Conservation (phyloP, 1,140 invertebrate genomes). For the Polypedilum vanderplanki region DNA sequence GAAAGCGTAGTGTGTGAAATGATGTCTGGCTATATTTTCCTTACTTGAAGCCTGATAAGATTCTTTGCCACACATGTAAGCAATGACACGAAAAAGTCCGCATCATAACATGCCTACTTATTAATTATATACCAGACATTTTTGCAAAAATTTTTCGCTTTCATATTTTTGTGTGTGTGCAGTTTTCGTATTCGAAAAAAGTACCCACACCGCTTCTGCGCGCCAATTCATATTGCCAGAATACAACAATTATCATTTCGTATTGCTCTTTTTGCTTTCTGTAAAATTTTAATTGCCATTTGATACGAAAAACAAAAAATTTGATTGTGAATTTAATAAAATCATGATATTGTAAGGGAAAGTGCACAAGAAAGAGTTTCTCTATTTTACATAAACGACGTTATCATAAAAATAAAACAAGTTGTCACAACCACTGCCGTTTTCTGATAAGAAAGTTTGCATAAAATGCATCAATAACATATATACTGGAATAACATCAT, state of each 20-base stretch:
- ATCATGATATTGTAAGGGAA: not conserved
- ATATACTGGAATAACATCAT: not conserved
- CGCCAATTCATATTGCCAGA: not conserved
- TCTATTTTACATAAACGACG: not conserved
- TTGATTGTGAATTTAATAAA: constrained; percentile 3
- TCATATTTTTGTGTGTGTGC: not conserved
- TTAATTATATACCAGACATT: not conserved
- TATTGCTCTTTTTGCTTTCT: constrained; percentile 12
- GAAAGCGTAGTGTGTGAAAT: too few relatives aligned
- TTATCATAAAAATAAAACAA: not conserved
- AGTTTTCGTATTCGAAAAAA: not conserved
- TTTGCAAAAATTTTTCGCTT: not conserved
- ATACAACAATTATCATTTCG: not conserved
- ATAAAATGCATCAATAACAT: not conserved
- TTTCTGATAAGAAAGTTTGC: constrained; percentile 11
- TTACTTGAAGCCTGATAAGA: not conserved
- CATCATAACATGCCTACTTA: not conserved
- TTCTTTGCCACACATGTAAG: not conserved
- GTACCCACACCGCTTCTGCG: not conserved
- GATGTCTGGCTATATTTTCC: too few relatives aligned
- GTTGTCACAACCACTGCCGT: not conserved
- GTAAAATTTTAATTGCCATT: not conserved
- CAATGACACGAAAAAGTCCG: not conserved
- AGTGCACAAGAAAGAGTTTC: not conserved
- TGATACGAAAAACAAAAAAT: not conserved